These are phyloP conservation scores for Dysidea cf. avara DNA, from an alignment of 37 sponge, comb jelly and placozoan species.

Conservation along the genomic window DNA sequence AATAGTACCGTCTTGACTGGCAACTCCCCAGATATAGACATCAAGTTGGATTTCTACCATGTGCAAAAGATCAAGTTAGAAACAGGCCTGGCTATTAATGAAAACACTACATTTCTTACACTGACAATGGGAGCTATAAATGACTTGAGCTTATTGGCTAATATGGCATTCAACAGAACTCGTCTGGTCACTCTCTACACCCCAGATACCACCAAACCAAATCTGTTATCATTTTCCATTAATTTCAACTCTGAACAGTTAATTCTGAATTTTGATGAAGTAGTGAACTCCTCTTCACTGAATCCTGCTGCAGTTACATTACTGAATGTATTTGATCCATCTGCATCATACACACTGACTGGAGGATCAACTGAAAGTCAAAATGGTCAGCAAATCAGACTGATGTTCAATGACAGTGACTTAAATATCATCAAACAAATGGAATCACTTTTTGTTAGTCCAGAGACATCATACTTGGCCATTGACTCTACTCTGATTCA, in stretches of 20 bases:
- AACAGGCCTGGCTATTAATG: slow-evolving; percentile 47
- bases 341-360: slow-evolving; percentile 34
- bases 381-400: slow-evolving; percentile 60
- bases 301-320: slow-evolving; percentile 64
- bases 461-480: slow-evolving; percentile 38
- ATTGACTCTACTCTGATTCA: slow-evolving; percentile 29
- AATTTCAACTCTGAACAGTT: slow-evolving; percentile 64
- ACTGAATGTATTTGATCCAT: slow-evolving; percentile 2
- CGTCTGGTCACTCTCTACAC: slow-evolving; percentile 14
- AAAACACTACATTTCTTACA: slow-evolving; percentile 55
- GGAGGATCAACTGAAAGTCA: slow-evolving; percentile 72
- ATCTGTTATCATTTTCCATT: slow-evolving; percentile 34
- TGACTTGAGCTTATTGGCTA: slow-evolving; percentile 55
- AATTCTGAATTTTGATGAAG: slow-evolving; percentile 83
- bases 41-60: slow-evolving; percentile 48
- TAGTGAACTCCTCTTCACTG: slow-evolving; percentile 59
- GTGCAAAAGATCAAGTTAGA: slow-evolving; percentile 75
- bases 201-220: slow-evolving; percentile 58
- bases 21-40: slow-evolving; percentile 53
- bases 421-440: slow-evolving; percentile 66
- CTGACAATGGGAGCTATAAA: slow-evolving; percentile 32
- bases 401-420: slow-evolving; percentile 45
- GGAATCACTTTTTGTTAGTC: slow-evolving; percentile 53
- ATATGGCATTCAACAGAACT: slow-evolving; percentile 25
- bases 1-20: slow-evolving; percentile 25